phyloP scores from a whole-genome alignment of 2,888 invertebrate genomes.

The Epiblema foenella region DNA sequence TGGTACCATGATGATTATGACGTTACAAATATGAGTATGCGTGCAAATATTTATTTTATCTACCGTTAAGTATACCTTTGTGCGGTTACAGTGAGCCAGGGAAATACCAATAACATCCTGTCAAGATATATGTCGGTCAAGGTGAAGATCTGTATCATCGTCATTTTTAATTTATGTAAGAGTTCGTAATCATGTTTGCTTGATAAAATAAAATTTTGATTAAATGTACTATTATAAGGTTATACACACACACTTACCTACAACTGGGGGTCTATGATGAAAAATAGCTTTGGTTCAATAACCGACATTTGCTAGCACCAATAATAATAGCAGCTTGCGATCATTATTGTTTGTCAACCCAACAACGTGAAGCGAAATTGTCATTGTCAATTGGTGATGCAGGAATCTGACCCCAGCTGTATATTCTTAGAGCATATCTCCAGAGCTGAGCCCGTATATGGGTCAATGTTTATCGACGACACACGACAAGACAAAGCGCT shows the following conservation, averaged over 20 bases:
- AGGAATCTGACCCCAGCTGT: too few species aligned
- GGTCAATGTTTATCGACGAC: too few species aligned
- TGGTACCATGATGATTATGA: background rate
- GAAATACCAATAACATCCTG: slow-evolving; percentile 20
- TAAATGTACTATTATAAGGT: too few species aligned
- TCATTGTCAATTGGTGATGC: too few species aligned
- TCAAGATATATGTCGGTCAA: slow-evolving; percentile 9
- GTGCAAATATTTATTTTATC: slow-evolving; percentile 3
- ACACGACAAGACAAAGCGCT: too few species aligned
- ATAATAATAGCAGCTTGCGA: background rate
- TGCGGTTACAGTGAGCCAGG: slow-evolving; percentile 9
- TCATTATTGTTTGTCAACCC: background rate
- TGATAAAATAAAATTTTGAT: too few species aligned
- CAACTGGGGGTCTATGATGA: too few species aligned
- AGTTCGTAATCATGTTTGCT: background rate
- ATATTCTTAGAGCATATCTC: too few species aligned
- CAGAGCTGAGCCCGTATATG: too few species aligned
- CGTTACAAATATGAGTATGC: background rate
- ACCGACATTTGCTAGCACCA: background rate
- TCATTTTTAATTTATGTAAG: background rate
- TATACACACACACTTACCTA: too few species aligned
- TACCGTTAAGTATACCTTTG: background rate
- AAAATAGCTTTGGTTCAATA: background rate
- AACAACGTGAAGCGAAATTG: too few species aligned
- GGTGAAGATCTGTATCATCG: slow-evolving; percentile 12